A percentile compares a stretch with the other conserved stretches of the same genome.
Evolutionary conservation across 2,113 vertebrate species (phyloP).

Genomic region (Micronycteris hirsuta): DNA sequence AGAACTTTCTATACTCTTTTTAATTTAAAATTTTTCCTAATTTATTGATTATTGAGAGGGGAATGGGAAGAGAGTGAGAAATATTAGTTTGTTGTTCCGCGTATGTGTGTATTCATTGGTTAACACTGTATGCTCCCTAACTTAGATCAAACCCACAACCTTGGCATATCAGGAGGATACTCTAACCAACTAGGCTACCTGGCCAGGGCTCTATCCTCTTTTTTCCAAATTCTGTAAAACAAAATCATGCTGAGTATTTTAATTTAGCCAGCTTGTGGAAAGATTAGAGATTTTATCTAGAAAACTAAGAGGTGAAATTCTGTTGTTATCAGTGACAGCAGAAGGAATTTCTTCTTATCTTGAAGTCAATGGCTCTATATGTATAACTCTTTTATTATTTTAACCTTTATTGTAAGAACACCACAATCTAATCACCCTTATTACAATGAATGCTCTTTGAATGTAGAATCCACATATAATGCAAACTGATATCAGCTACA

Average conservation of each 20-base stretch:
- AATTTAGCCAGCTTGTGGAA: not conserved
- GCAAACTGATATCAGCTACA: not conserved
- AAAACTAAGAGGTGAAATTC: not conserved
- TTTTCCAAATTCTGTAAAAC: not conserved
- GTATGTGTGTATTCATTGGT: no score
- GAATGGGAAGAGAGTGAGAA: no score
- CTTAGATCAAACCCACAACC: no score
- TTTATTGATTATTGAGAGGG: no score
- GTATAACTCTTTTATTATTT: not conserved
- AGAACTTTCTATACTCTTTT: not conserved
- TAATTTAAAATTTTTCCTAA: no score
- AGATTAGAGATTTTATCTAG: not conserved
- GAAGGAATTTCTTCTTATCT: not conserved
- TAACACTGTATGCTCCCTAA: no score
- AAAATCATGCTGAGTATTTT: not conserved
- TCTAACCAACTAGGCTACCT: no score
- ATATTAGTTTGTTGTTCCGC: no score
- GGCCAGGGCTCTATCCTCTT: not conserved
- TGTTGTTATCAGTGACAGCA: not conserved
- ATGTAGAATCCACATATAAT: not conserved
- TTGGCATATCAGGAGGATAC: no score
- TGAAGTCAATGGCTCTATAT: not conserved
- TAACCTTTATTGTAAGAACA: not conserved
- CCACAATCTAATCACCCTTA: not conserved
- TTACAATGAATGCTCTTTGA: not conserved